These are phyloP conservation scores for Anneissia japonica DNA, from an alignment of 35 echinoderm and acorn worm species.

Conservation along the genomic window DNA sequence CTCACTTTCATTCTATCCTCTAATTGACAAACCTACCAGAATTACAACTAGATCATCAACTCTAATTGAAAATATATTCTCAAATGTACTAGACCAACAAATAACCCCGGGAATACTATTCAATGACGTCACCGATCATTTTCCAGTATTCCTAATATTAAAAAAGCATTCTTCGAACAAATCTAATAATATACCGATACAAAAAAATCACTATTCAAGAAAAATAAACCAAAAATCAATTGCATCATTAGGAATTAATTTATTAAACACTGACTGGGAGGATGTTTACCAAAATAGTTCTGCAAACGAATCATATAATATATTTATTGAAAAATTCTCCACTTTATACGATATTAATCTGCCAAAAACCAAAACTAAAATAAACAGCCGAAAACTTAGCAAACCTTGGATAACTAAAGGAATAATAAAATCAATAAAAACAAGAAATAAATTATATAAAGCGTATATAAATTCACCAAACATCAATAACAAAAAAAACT, in stretches of 20 bases:
- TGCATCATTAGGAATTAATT: neutral
- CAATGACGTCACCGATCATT: conserved; percentile 22
- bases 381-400: neutral
- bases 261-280: neutral
- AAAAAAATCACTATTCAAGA: neutral
- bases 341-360: neutral
- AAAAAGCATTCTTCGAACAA: neutral
- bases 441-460: conserved; percentile 6
- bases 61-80: conserved; percentile 13
- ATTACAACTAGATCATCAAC: conserved; percentile 1
- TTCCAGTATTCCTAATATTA: conserved; percentile 2
- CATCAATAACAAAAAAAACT: neutral
- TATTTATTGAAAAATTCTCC: neutral
- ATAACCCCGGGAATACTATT: neutral
- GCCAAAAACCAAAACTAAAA: neutral
- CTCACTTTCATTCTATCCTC: neutral
- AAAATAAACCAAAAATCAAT: neutral
- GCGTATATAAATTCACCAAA: neutral
- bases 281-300: neutral
- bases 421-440: neutral
- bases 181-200: too few relatives aligned
- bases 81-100: conserved; percentile 7
- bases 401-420: conserved; percentile 12
- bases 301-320: neutral
- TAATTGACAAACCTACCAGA: conserved; percentile 14